These are phyloP conservation scores for Dreissena polymorpha DNA, from an alignment of 1,140 invertebrate genomes.

Conservation along the genomic window DNA sequence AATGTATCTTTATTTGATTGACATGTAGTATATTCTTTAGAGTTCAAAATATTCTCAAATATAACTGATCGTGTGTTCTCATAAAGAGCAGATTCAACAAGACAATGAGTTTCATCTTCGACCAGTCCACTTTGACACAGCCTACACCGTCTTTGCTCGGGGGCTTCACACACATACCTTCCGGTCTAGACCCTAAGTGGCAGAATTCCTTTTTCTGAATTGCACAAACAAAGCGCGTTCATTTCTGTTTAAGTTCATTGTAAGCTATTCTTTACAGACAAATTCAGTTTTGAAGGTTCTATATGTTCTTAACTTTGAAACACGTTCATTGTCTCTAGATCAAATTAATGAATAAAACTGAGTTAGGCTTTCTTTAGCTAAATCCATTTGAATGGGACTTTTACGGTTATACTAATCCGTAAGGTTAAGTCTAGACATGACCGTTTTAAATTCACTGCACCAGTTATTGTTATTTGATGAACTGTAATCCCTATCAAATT, in stretches of 20 bases:
- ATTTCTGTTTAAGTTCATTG: background rate
- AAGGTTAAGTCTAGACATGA: background rate
- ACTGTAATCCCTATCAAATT: too few relatives aligned
- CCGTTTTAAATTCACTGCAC: conserved; percentile 6
- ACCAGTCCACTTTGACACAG: conserved; percentile 5
- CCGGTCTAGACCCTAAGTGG: conserved; percentile 14
- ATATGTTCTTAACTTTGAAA: too few relatives aligned
- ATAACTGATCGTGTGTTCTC: conserved; percentile 2
- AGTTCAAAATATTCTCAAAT: background rate
- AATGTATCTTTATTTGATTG: conserved; percentile 3
- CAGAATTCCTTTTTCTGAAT: background rate
- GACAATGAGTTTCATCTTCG: conserved; percentile 15
- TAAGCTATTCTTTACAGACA: too few relatives aligned
- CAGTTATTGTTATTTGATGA: too few relatives aligned
- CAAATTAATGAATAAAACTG: too few relatives aligned
- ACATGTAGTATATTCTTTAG: background rate
- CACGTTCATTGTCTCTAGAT: too few relatives aligned
- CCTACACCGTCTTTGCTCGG: conserved; percentile 13
- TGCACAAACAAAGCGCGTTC: background rate
- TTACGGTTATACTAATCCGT: background rate
- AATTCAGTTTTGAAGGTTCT: too few relatives aligned
- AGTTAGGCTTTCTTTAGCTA: background rate
- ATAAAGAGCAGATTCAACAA: conserved; percentile 16
- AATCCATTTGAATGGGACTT: background rate
- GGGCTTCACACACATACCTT: conserved; percentile 12